Evolutionary conservation across 2,113 vertebrate species (phyloP).

Genomic region (Lates calcarifer): DNA sequence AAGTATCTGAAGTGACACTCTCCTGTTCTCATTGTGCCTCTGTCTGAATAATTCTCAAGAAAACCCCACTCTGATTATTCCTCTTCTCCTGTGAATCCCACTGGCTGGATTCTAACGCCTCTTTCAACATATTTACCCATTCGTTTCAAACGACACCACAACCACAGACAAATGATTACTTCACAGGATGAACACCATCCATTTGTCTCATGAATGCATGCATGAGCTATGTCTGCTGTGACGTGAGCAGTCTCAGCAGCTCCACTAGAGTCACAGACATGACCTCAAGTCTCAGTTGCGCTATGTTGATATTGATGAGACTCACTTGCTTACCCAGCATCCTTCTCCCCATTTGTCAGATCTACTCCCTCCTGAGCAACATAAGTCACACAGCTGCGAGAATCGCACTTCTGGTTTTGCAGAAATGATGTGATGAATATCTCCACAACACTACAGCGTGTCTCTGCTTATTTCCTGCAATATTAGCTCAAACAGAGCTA

Average conservation of each 20-base stretch:
- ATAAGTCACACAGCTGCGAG: constrained; percentile 72
- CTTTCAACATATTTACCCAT: background rate
- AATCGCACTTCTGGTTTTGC: constrained; percentile 49
- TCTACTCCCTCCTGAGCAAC: constrained; percentile 52
- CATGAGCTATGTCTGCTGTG: background rate
- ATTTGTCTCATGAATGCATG: constrained; percentile 40
- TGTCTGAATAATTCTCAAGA: constrained; percentile 3
- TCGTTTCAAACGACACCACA: background rate
- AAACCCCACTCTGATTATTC: background rate
- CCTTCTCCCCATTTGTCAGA: constrained; percentile 72
- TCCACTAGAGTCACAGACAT: constrained; percentile 70
- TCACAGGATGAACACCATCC: constrained; percentile 4
- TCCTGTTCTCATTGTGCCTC: background rate
- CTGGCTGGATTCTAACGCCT: background rate
- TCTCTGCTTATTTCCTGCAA: constrained; percentile 38
- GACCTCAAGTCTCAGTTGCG: constrained; percentile 13
- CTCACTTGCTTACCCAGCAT: constrained; percentile 75
- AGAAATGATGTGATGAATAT: constrained; percentile 48
- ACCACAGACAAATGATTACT: constrained; percentile 19
- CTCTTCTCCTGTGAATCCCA: background rate
- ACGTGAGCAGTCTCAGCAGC: background rate
- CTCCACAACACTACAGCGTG: constrained; percentile 11
- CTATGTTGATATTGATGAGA: constrained; percentile 63
- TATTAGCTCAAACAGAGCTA: constrained; percentile 21
- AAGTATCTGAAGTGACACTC: background rate